These are phyloP conservation scores for Prionace glauca DNA, from an alignment of 2,797 vertebrate genomes.

Conservation along the genomic window DNA sequence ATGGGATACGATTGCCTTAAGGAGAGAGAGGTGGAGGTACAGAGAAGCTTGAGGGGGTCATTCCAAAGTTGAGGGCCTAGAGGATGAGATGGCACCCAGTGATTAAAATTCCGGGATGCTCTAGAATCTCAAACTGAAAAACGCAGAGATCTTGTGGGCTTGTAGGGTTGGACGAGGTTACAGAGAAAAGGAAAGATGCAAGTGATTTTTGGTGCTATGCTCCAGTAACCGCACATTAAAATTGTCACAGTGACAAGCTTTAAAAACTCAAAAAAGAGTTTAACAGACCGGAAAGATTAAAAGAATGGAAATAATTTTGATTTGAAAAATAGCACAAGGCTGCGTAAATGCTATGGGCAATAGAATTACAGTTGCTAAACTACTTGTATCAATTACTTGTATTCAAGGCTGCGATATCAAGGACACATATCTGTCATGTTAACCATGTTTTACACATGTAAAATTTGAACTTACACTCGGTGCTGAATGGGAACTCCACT, in stretches of 20 bases:
- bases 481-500: background rate
- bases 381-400: background rate
- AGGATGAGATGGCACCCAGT: background rate
- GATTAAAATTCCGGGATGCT: too few relatives aligned
- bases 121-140: background rate
- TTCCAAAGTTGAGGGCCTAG: background rate
- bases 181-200: background rate
- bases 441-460: background rate
- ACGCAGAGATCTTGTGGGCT: background rate
- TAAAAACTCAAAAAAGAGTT: background rate
- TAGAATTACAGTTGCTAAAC: background rate
- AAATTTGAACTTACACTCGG: background rate
- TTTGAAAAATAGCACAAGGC: background rate
- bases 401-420: background rate
- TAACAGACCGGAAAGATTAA: background rate
- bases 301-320: background rate
- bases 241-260: background rate
- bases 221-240: background rate
- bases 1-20: background rate
- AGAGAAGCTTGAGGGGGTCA: background rate
- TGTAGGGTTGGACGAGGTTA: background rate
- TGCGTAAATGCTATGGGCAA: background rate
- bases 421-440: background rate
- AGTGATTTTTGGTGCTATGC: background rate
- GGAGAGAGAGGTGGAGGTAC: background rate